These are phyloP conservation scores for Echinarachnius parma DNA, from an alignment of 53 echinoderm and acorn worm genomes.

Conservation along the genomic window DNA sequence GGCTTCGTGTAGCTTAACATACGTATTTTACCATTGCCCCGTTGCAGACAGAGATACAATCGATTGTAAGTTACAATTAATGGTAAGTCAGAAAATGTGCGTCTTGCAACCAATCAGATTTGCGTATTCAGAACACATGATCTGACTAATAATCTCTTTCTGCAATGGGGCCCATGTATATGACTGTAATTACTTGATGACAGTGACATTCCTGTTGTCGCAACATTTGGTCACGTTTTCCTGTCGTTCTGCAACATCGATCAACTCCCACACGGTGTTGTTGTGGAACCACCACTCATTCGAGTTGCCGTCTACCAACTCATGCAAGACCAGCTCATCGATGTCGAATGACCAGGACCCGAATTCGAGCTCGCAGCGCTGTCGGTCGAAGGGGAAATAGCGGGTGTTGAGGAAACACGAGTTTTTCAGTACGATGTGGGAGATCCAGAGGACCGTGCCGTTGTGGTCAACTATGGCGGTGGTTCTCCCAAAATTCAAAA, in stretches of 20 bases:
- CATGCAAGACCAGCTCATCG: neutral
- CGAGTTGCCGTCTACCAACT: neutral
- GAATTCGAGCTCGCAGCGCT: neutral
- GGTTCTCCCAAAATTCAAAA: neutral
- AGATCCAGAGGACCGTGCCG: neutral
- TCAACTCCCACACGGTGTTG: neutral
- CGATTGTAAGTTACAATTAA: too few relatives aligned
- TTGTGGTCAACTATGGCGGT: neutral
- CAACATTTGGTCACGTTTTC: neutral
- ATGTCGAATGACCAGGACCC: slow-evolving; percentile 6
- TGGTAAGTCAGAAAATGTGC: too few relatives aligned
- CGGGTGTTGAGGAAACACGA: neutral
- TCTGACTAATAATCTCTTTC: too few relatives aligned
- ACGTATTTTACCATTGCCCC: too few relatives aligned
- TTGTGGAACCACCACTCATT: neutral
- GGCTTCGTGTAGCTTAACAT: too few relatives aligned
- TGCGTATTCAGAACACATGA: too few relatives aligned
- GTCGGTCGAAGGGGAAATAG: neutral
- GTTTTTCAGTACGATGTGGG: neutral
- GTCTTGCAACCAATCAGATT: too few relatives aligned
- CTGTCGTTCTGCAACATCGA: neutral
- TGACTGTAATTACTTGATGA: neutral
- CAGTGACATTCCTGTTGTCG: neutral
- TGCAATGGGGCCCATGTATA: too few relatives aligned
- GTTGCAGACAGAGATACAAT: too few relatives aligned